Evolutionary conservation across 2,797 vertebrate species (phyloP).

Genomic region (Ctenosaura bakeri): DNA sequence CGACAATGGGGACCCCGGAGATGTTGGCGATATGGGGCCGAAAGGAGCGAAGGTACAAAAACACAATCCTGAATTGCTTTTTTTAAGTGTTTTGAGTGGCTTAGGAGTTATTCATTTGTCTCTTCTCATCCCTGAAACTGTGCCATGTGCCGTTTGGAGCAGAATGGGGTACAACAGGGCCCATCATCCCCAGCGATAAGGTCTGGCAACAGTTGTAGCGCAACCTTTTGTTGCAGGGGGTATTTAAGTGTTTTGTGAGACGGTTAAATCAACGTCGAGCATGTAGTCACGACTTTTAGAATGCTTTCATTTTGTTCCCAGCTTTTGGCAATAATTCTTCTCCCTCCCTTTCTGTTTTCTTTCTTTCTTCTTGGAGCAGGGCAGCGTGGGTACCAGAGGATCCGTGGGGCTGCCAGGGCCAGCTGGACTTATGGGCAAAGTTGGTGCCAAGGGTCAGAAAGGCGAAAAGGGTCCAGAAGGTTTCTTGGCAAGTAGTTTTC

Average conservation of each 20-base stretch:
- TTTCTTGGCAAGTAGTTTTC: conserved; percentile 80
- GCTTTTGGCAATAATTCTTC: not conserved
- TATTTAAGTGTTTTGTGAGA: too few species aligned
- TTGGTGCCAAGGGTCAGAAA: conserved; percentile 82
- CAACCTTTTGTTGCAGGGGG: too few species aligned
- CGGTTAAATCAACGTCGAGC: too few species aligned
- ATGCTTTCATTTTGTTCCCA: not conserved
- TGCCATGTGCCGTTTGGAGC: not conserved
- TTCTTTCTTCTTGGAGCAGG: conserved; percentile 76
- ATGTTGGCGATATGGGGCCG: conserved; percentile 53
- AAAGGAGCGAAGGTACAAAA: conserved; percentile 70
- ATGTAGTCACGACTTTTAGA: not conserved
- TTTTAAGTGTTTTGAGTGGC: not conserved
- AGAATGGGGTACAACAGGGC: not conserved
- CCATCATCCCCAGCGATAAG: too few species aligned
- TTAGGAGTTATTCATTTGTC: not conserved
- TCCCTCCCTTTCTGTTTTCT: not conserved
- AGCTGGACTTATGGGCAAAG: conserved; percentile 80
- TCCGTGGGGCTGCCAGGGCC: conserved; percentile 83
- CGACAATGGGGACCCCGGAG: conserved; percentile 69
- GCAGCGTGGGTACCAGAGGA: conserved; percentile 82
- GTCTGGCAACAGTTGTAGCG: too few species aligned
- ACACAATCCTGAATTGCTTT: too few species aligned
- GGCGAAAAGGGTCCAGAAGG: conserved; percentile 88
- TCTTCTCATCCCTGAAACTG: not conserved